phyloP scores from a whole-genome alignment of 2,888 invertebrate genomes.

The Ophion ventricosus region DNA sequence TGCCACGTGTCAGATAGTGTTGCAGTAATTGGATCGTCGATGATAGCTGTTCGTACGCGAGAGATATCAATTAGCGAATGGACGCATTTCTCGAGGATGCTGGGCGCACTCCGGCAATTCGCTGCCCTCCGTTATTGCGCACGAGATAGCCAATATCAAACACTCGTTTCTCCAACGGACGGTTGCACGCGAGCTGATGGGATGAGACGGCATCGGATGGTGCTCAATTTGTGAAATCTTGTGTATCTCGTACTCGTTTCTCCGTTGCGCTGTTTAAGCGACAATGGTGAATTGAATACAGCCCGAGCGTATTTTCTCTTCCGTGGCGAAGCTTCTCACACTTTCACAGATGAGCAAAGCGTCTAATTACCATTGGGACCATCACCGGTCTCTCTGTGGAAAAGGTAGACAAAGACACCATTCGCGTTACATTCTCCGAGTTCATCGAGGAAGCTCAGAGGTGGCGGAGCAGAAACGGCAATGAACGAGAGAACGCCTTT shows the following conservation, averaged over 20 bases:
- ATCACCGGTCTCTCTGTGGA: slow-evolving; percentile 45
- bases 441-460: neutral
- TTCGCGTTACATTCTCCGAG: neutral
- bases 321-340: slow-evolving; percentile 23
- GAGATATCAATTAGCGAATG: slow-evolving; percentile 51
- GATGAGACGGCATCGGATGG: slow-evolving; percentile 10
- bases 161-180: slow-evolving; percentile 27
- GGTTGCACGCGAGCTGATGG: slow-evolving; percentile 26
- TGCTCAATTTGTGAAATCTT: slow-evolving; percentile 35
- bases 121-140: slow-evolving; percentile 20
- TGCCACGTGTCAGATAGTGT: slow-evolving; percentile 10
- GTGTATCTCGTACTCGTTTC: slow-evolving; percentile 10
- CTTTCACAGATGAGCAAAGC: slow-evolving; percentile 39
- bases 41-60: slow-evolving; percentile 11
- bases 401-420: slow-evolving; percentile 20
- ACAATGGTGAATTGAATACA: slow-evolving; percentile 26
- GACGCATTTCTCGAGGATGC: slow-evolving; percentile 21
- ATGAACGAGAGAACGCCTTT: slow-evolving; percentile 41
- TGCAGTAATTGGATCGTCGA: slow-evolving; percentile 46
- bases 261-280: neutral
- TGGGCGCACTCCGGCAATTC: neutral
- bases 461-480: slow-evolving; percentile 45
- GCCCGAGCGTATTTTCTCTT: neutral
- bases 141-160: slow-evolving; percentile 35
- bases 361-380: slow-evolving; percentile 59